Conservation (phyloP, 2,113 vertebrate genomes). For the Artemisiospiza belli region DNA sequence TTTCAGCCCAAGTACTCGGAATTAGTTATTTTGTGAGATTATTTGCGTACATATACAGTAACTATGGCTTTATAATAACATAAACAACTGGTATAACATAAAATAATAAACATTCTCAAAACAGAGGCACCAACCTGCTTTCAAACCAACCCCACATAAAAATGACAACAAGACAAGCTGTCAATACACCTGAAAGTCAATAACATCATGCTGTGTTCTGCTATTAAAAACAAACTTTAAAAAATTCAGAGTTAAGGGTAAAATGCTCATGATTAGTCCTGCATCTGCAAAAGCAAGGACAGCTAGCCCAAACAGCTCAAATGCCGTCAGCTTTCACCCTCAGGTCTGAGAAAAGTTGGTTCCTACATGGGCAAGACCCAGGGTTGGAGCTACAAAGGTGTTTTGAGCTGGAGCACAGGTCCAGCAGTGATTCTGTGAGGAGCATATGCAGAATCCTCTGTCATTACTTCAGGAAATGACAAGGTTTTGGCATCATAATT, state of each 20-base stretch:
- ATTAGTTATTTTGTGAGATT: constrained; percentile 6
- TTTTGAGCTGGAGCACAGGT: not conserved
- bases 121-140: not conserved
- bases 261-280: not conserved
- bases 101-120: not conserved
- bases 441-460: constrained; percentile 45
- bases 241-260: not conserved
- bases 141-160: not conserved
- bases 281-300: not conserved
- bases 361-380: not conserved
- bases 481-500: constrained; percentile 81
- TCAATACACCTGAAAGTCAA: not conserved
- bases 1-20: not conserved
- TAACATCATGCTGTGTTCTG: not conserved
- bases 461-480: constrained; percentile 67
- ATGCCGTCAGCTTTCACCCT: not conserved
- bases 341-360: not conserved
- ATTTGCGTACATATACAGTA: not conserved
- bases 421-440: not conserved
- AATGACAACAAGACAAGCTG: not conserved
- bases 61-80: not conserved
- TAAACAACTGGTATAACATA: not conserved
- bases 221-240: not conserved
- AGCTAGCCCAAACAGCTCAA: not conserved
- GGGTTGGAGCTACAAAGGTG: not conserved